Evolutionary conservation across 2,888 invertebrate species (phyloP).

Genomic region (Pteria penguin): DNA sequence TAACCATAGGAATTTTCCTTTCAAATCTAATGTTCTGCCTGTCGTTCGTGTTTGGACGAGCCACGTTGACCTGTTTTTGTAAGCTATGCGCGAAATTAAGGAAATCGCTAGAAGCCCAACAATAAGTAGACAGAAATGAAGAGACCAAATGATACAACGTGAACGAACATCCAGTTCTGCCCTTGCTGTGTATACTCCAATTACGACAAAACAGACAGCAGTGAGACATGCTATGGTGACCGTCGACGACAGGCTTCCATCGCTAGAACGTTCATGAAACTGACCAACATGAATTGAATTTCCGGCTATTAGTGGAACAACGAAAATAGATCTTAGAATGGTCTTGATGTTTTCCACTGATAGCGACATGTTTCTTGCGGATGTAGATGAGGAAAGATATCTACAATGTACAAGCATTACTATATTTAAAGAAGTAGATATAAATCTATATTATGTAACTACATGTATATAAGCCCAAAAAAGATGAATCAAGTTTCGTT

Average conservation of each 20-base stretch:
- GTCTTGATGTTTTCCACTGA: neutral
- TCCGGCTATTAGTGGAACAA: conserved; percentile 9
- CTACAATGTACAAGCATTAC: too few relatives aligned
- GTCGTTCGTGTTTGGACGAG: neutral
- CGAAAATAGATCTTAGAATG: conserved; percentile 2
- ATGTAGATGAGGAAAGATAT: too few relatives aligned
- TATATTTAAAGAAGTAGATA: too few relatives aligned
- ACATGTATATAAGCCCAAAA: too few relatives aligned
- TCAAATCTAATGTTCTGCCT: neutral
- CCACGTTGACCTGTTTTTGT: conserved; percentile 2
- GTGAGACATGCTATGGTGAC: conserved; percentile 19
- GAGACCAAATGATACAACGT: neutral
- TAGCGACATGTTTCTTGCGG: too few relatives aligned
- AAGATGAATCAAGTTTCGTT: too few relatives aligned
- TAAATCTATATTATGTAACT: too few relatives aligned
- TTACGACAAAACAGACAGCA: conserved; percentile 3
- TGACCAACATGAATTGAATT: neutral
- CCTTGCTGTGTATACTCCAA: conserved; percentile 9
- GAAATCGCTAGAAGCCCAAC: conserved; percentile 2
- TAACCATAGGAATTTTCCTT: conserved; percentile 7
- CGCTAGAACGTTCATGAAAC: neutral
- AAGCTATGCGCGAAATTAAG: conserved; percentile 3
- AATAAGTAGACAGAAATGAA: neutral
- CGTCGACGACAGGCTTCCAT: conserved; percentile 18
- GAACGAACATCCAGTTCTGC: neutral